A percentile compares a stretch with the other conserved stretches of the same genome.
These are phyloP conservation scores for Craniophora ligustri DNA, from an alignment of 2,888 invertebrate species.

Conservation along the genomic window DNA sequence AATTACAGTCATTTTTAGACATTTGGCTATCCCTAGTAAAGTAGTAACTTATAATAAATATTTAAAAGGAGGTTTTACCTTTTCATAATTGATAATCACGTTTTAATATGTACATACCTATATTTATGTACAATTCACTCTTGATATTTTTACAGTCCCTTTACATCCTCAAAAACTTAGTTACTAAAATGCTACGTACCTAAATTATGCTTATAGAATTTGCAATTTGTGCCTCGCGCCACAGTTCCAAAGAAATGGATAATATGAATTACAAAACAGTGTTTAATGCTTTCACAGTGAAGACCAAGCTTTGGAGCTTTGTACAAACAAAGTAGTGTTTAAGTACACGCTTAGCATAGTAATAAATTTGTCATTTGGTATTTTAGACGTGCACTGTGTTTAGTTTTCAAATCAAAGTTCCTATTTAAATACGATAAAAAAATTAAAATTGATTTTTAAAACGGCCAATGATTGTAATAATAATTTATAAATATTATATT, in stretches of 20 bases:
- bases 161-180: neutral
- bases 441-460: neutral
- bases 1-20: too few species aligned
- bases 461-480: too few species aligned
- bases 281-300: constrained; percentile 20
- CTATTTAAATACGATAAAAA: constrained; percentile 1
- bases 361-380: constrained; percentile 24
- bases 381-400: constrained; percentile 16
- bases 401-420: constrained; percentile 18
- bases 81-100: too few species aligned
- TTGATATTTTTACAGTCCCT: too few species aligned
- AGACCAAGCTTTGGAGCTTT: constrained; percentile 16
- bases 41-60: too few species aligned
- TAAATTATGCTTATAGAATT: neutral
- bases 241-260: constrained; percentile 3
- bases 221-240: too few species aligned
- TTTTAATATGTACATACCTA: too few species aligned
- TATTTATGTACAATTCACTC: too few species aligned
- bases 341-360: constrained; percentile 21
- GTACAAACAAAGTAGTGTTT: constrained; percentile 14
- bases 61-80: too few species aligned
- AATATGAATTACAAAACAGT: constrained; percentile 26
- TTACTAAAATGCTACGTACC: neutral
- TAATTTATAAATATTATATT: too few species aligned
- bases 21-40: too few species aligned